Evolutionary conservation across 2,113 vertebrate species (phyloP).

Genomic region (Ploceus nigricollis): DNA sequence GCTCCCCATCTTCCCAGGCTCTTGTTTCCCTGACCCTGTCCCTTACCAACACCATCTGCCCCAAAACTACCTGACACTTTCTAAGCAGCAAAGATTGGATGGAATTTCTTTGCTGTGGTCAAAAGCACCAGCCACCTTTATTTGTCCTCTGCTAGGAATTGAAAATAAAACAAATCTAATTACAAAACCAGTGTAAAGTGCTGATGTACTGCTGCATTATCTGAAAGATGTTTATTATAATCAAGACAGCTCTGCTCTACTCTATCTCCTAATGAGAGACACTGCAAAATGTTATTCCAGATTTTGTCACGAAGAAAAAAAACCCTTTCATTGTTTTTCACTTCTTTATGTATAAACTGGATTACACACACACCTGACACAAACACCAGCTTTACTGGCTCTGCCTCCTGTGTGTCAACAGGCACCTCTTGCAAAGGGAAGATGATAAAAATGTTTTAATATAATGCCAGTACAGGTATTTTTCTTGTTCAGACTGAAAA

Average conservation of each 20-base stretch:
- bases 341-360: not conserved
- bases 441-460: not conserved
- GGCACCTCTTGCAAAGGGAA: not conserved
- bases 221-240: conserved; percentile 52
- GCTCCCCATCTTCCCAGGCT: not conserved
- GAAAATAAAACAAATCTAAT: conserved; percentile 48
- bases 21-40: accelerated
- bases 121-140: not conserved
- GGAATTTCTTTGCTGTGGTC: not conserved
- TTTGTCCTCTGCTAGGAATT: not conserved
- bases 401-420: not conserved
- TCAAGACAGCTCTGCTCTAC: conserved; percentile 34
- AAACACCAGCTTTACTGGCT: not conserved
- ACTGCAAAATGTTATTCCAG: not conserved
- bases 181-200: not conserved
- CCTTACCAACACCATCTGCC: not conserved
- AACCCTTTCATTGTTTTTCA: not conserved
- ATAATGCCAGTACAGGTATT: not conserved
- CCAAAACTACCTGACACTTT: not conserved
- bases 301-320: not conserved
- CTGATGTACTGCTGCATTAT: conserved; percentile 21
- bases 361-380: not conserved
- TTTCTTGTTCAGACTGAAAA: not conserved
- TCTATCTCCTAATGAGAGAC: conserved; percentile 41
- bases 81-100: not conserved